Conservation (phyloP, 2,888 invertebrate species). For the Unio pictorum region DNA sequence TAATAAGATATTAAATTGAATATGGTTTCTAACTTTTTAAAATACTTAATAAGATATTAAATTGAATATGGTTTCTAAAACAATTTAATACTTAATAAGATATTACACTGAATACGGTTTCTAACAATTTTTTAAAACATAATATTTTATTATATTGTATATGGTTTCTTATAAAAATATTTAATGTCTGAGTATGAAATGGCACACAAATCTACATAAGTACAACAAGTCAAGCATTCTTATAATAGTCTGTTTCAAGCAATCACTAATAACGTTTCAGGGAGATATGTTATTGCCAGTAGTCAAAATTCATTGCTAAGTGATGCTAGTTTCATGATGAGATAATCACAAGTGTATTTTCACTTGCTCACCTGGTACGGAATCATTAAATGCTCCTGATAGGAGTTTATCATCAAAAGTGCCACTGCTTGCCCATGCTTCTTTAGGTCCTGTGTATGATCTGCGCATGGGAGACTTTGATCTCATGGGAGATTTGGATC, state of each 20-base stretch:
- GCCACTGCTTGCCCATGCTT: constrained; percentile 56
- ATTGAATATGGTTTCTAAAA: neutral
- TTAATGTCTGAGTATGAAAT: no score
- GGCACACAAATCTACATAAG: no score
- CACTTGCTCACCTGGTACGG: constrained; percentile 15
- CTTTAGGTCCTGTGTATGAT: constrained; percentile 29
- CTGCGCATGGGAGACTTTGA: constrained; percentile 31
- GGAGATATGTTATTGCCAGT: no score
- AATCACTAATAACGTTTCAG: no score
- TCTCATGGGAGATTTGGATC: constrained; percentile 21
- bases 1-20: no score
- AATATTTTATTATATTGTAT: neutral
- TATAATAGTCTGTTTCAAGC: no score
- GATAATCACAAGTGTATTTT: neutral
- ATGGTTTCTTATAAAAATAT: neutral
- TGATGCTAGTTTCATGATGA: neutral
- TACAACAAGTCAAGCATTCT: no score
- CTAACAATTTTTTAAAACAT: neutral
- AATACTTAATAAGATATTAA: no score
- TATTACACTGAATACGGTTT: no score
- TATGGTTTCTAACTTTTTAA: no score
- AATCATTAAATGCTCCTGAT: constrained; percentile 17
- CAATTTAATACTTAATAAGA: neutral
- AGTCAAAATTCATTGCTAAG: neutral
- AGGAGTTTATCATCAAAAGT: constrained; percentile 10